Percentiles rank a stretch among this genome's conserved stretches.
These are phyloP conservation scores for Stegophylla sp. DNA, from an alignment of 2,888 invertebrate species.

Conservation along the genomic window DNA sequence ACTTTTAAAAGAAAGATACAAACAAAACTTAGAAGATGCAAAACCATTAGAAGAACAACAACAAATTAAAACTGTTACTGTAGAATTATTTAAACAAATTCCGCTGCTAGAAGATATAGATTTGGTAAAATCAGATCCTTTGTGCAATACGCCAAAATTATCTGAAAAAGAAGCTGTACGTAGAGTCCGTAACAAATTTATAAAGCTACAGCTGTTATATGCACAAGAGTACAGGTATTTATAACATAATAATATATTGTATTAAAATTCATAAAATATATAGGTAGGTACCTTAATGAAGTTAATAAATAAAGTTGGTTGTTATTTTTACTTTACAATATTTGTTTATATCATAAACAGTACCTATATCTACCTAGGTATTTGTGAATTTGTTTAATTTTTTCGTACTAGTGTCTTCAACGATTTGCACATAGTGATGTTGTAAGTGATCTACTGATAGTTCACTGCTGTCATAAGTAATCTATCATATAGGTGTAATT, in stretches of 20 bases:
- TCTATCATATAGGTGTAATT: too few species aligned
- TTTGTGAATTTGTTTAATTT: too few species aligned
- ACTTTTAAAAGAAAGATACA: slow-evolving; percentile 44
- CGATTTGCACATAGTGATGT: too few species aligned
- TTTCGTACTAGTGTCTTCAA: too few species aligned
- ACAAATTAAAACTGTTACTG: slow-evolving; percentile 38
- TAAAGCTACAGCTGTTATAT: slow-evolving; percentile 40
- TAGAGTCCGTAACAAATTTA: slow-evolving; percentile 48
- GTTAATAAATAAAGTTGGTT: too few species aligned
- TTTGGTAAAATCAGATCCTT: slow-evolving; percentile 44
- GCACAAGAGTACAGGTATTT: slow-evolving; percentile 53
- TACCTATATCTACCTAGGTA: too few species aligned
- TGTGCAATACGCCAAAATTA: slow-evolving; percentile 44
- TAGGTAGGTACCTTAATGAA: too few species aligned
- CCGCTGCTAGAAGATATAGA: slow-evolving; percentile 45
- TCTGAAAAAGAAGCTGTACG: slow-evolving; percentile 56
- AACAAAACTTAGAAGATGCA: slow-evolving; percentile 45
- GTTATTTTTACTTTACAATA: too few species aligned
- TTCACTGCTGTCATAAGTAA: too few species aligned
- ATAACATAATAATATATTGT: not conserved
- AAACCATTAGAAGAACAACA: slow-evolving; percentile 37
- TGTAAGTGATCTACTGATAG: too few species aligned
- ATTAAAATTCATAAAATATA: too few species aligned
- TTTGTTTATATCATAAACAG: too few species aligned
- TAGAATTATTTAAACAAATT: slow-evolving; percentile 47